These are phyloP conservation scores for Caenorhabditis sulstoni DNA, from an alignment of 2,888 invertebrate genomes.

Conservation along the genomic window DNA sequence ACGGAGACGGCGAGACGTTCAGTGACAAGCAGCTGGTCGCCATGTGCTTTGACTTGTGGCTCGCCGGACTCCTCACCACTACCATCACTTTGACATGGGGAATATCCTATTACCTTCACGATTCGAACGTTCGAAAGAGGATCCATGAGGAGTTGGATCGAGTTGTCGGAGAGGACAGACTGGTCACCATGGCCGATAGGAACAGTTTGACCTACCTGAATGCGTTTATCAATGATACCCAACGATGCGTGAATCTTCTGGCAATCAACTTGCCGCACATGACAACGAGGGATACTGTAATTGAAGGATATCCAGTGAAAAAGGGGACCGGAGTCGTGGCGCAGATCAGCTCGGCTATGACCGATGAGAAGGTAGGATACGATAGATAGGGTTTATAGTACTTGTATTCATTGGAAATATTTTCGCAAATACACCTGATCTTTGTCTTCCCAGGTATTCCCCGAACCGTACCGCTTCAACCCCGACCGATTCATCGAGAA, in stretches of 20 bases:
- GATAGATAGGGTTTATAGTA: too few relatives aligned
- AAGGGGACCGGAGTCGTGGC: conserved; percentile 58
- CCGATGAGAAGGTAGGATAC: conserved; percentile 42
- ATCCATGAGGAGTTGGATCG: conserved; percentile 61
- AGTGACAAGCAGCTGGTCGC: conserved; percentile 41
- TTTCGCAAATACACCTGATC: too few relatives aligned
- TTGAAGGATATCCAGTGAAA: conserved; percentile 34
- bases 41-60: conserved; percentile 49
- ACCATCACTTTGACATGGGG: conserved; percentile 46
- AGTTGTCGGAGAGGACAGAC: conserved; percentile 58
- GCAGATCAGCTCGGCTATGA: conserved; percentile 60
- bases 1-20: conserved; percentile 48
- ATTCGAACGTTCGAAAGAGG: conserved; percentile 40
- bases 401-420: too few relatives aligned
- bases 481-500: conserved; percentile 56
- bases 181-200: conserved; percentile 62
- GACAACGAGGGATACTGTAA: conserved; percentile 30
- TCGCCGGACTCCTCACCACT: conserved; percentile 50
- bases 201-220: conserved; percentile 53
- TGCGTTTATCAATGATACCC: conserved; percentile 66
- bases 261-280: conserved; percentile 53
- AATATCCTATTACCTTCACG: conserved; percentile 41
- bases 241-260: conserved; percentile 59
- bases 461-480: conserved; percentile 29
- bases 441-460: too few relatives aligned